Evolutionary conservation across 2,113 vertebrate genomes (phyloP), one percentile per base, ranked within the genome.

Genomic region (Dipodomys spectabilis): DNA sequence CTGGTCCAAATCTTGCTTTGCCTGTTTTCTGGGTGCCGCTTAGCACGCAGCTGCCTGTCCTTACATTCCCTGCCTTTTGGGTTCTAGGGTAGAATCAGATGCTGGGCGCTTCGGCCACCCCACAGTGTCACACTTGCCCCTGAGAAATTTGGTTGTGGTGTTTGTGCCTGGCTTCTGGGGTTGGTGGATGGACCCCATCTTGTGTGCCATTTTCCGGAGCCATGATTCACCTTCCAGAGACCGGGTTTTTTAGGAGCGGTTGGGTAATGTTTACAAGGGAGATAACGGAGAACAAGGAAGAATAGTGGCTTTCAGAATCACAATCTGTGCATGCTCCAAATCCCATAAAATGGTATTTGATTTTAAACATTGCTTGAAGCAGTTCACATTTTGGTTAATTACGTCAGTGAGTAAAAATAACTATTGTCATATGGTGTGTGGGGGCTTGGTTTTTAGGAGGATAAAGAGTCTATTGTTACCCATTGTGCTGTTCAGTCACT

Each of bases 341-440:
- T 75, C 93, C 77, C 92, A 19, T 72, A 91, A 88, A 95, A 78
- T 88, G 73, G 30, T 79, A 18, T 80, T 92, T 88, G 96, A 95
- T 96, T 95, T 92, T 83, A 90, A 95, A 93, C 78, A 83, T 87
- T 64, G 82, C 84, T 96, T 30, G 89, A 91, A 89, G 81, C 81
- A 4, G 80, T 91, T 95, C 96, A 82, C 91, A 96, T 94, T 94
- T 95, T 88, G 92, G 91, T 86, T 91, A 93, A 96, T 97, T 88
- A 91, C 80, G 82, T 95, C 96, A 95, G 91, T 85, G 93, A 79
- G 83, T 94, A 96, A 96, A 97, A 96, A 95, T 97, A 97, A 95
- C 72, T 82, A 80, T 92, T 93, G 94, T 92, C 96, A 93, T 95
- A 89, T 95, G 95, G 95, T 93, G 95, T 93, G 95, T 93, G 88